Conservation (phyloP, 2,888 invertebrate species). For the Noctua comes region DNA sequence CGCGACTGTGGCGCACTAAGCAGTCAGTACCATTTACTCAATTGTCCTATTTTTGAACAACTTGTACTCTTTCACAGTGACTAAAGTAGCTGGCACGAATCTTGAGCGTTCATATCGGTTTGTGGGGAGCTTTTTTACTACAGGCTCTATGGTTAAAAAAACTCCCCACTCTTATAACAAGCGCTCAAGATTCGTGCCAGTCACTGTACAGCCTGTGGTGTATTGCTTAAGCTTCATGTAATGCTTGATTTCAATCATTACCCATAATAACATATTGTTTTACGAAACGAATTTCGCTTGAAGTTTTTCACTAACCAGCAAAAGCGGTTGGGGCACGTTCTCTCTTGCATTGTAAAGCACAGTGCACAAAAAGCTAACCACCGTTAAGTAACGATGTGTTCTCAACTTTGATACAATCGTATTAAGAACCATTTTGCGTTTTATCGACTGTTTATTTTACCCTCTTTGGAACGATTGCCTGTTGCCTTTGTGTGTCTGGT, state of each 20-base stretch:
- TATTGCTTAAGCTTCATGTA: neutral
- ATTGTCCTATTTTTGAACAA: slow-evolving; percentile 50
- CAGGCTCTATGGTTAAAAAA: neutral
- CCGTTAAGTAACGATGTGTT: slow-evolving; percentile 68
- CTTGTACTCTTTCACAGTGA: neutral
- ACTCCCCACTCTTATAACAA: slow-evolving; percentile 1
- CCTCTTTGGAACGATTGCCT: slow-evolving; percentile 78
- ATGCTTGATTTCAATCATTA: slow-evolving; percentile 48
- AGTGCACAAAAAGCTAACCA: slow-evolving; percentile 77
- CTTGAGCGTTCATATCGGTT: neutral
- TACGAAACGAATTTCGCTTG: slow-evolving; percentile 71
- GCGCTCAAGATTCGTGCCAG: slow-evolving; percentile 2
- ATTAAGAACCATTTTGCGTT: slow-evolving; percentile 79
- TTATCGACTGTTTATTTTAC: slow-evolving; percentile 73
- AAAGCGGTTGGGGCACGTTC: slow-evolving; percentile 89
- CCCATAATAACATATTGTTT: slow-evolving; percentile 62
- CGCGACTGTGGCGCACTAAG: slow-evolving; percentile 70
- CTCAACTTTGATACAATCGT: slow-evolving; percentile 76
- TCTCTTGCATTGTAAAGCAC: slow-evolving; percentile 81
- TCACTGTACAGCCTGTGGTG: slow-evolving; percentile 6
- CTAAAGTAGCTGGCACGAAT: neutral
- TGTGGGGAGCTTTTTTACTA: neutral
- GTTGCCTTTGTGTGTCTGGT: slow-evolving; percentile 87
- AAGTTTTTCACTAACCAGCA: slow-evolving; percentile 83
- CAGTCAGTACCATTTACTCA: slow-evolving; percentile 50